Base-by-base conservation (phyloP, 2,888 invertebrate genomes). In the Tiphia femorata region DNA sequence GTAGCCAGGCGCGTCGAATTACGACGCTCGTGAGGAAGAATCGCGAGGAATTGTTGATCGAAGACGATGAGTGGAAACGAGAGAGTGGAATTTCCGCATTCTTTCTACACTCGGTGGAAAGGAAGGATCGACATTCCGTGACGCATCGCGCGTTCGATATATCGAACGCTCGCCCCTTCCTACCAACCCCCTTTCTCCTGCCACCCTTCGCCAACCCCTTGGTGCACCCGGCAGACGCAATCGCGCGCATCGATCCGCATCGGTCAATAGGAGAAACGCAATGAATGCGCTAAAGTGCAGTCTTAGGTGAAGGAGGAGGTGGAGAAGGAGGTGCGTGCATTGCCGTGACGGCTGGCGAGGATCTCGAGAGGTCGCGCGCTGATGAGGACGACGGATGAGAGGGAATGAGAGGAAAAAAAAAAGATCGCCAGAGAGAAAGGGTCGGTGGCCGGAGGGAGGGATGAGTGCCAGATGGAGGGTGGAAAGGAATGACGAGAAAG, bases 261-360 rank as follows among this genome's bases (percentile, higher is more conserved):
- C n/a, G 76, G 77, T 79, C 79, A 76, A 77, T 76, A 74, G 73
- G 63, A 67, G 61, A 62, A 65, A 66, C 57, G 65, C 76, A 67
- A 72, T 78, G 76, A 76, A 76, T 78, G 73, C 75, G 57, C 59
- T 74, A 78, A n/a, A 79, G 79, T 79, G 79, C 73, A 74, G 73
- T 73, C 74, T 74, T 77, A 69, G 56, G 64, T 54, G n/a, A n/a
- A 55, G 72, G 64, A 64, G n/a, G n/a, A 67, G 70, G 68, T 60
- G 66, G 72, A 60, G n/a, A 68, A 71, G 73, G 73, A 66, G 72
- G 71, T 67, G 60, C 63, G 59, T 51, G 52, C 27, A 40, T 47
- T 58, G 56, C 59, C 49, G 53, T 66, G 67, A 59, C 54, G 63
- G 60, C 61, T 65, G 61, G 48, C 64, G 60, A 65, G n/a, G n/a